Conservation (phyloP, 2,797 vertebrate genomes). For the Cynodonichthys magdalenae region DNA sequence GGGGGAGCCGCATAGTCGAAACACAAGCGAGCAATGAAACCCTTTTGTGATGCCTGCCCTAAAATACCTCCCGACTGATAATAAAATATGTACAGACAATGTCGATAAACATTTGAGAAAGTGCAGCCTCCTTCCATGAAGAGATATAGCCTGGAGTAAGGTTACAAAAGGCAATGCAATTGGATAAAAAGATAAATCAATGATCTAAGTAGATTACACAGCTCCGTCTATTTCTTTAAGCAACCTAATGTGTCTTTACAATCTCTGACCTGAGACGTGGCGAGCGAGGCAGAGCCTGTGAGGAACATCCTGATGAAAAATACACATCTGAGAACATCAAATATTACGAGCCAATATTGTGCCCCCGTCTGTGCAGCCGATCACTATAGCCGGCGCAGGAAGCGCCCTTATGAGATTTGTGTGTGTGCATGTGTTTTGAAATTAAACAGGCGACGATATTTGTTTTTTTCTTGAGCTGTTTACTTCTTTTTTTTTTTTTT, state of each 20-base stretch:
- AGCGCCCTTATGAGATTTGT: slow-evolving; percentile 61
- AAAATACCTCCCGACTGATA: slow-evolving; percentile 41
- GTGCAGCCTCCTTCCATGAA: slow-evolving; percentile 45
- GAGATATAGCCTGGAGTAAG: slow-evolving; percentile 62
- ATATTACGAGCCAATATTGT: slow-evolving; percentile 96
- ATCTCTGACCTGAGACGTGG: slow-evolving; percentile 38
- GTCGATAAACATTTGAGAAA: slow-evolving; percentile 62
- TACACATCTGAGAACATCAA: slow-evolving; percentile 85
- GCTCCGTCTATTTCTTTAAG: slow-evolving; percentile 68
- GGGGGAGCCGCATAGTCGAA: slow-evolving; percentile 22
- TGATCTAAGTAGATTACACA: slow-evolving; percentile 66
- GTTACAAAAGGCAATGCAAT: slow-evolving; percentile 66
- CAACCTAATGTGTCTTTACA: slow-evolving; percentile 54
- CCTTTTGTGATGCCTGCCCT: slow-evolving; percentile 19
- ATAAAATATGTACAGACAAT: slow-evolving; percentile 53
- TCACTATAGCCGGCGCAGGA: slow-evolving; percentile 75
- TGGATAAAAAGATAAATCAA: slow-evolving; percentile 68
- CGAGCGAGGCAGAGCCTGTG: slow-evolving; percentile 23
- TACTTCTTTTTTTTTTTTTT: slow-evolving; percentile 4
- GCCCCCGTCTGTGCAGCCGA: slow-evolving; percentile 86
- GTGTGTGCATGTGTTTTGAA: slow-evolving; percentile 34
- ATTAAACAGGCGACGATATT: slow-evolving; percentile 26
- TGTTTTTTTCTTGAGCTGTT: slow-evolving; percentile 9
- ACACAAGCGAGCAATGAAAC: slow-evolving; percentile 16
- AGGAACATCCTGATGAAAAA: slow-evolving; percentile 58